Base-by-base conservation (phyloP, 2,113 vertebrate species). In the Caloenas nicobarica region DNA sequence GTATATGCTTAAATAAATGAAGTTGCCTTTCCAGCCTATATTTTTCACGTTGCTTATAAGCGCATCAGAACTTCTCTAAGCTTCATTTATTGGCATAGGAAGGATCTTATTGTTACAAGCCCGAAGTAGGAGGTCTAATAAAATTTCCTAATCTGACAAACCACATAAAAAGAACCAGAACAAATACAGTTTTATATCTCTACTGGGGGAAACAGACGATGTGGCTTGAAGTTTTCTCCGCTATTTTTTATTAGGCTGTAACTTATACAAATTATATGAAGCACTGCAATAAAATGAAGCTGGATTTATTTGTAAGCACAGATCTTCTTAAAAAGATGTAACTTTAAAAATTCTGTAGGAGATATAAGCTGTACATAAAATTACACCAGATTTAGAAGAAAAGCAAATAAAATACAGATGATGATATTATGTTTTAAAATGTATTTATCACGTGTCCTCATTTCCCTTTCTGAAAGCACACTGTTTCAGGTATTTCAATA, bases 91-190 rank as follows among this genome's bases (percentile, higher is more conserved):
- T 90, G 95, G 62, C 92, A 73, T 68, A 66, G 57, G 81, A 94
- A 88, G 51, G 25, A 88, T 92, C 34, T 76, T 78, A 84, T 92
- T 95, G 92, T 95, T 96, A 89, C 56, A 78, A 92, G 72, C 72
- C 77, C 0, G 1, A 88, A 95, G 85, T 42, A 93, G 65, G 79
- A 96, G 78, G 90, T 84, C 90, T 94, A 92, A 89, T 95, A 93
- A 95, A 94, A 94, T 93, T 87, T 76, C 53, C 58, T 93, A 96
- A 97, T 97, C 96, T 93, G 93, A 96, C 93, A 90, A 93, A 93
- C 38, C 53, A 79, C 50, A 65, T 84, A 69, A 92, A 88, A 81
- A 83, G 81, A 71, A 80, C 36, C 57, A 88, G 86, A 86, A 88
- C 78, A 94, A 89, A 96, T 58, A 96, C 62, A 92, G 92, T 85